Evolutionary conservation across 1,140 invertebrate genomes (phyloP), one percentile per base, ranked within the genome.

Genomic region (Caerostris darwini): DNA sequence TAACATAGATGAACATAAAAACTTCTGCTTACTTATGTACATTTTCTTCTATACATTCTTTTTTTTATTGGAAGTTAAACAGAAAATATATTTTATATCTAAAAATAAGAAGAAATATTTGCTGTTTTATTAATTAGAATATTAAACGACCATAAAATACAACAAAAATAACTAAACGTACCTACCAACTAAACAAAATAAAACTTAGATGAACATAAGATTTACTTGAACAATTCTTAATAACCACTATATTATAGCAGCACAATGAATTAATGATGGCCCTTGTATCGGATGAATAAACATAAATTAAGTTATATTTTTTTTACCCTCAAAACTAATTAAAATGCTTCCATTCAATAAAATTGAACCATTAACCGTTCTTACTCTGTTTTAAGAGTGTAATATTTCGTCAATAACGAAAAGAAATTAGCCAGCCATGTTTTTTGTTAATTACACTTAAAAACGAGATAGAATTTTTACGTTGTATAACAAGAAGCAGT

Each of bases 401-500:
- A 34, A 34, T 34, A 34, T 34, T 34, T 34, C 82, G 14, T 6
- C 0, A 57, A 58, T 54, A 82, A 83, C n/a, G 17, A 83, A 83
- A 83, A 83, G 14, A 83, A 83, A 83, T n/a, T 83, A 57, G n/a
- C 14, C 57, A 17, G 56, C 54, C 56, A 83, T 34, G 34, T 34
- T 34, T 34, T 83, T 83, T 83, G 82, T 57, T 56, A 83, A 83
- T 83, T 83, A 83, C 54, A 57, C 82, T 3, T 50, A 57, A 83
- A 77, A 83, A n/a, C 17, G 57, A 56, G 14, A 57, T 57, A 83
- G 57, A 56, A 58, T 5, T n/a, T 83, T 83, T 83, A 83, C 56
- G 5, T 6, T 17, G 6, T 83, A 56, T 83, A 54, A 83, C 12
- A 19, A 83, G 82, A 8, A 34, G 1, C 56, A 57, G 5, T 19